Evolutionary conservation across 2,888 invertebrate species (phyloP), one percentile per base, ranked within the genome.

Genomic region (Leptothorax acervorum): DNA sequence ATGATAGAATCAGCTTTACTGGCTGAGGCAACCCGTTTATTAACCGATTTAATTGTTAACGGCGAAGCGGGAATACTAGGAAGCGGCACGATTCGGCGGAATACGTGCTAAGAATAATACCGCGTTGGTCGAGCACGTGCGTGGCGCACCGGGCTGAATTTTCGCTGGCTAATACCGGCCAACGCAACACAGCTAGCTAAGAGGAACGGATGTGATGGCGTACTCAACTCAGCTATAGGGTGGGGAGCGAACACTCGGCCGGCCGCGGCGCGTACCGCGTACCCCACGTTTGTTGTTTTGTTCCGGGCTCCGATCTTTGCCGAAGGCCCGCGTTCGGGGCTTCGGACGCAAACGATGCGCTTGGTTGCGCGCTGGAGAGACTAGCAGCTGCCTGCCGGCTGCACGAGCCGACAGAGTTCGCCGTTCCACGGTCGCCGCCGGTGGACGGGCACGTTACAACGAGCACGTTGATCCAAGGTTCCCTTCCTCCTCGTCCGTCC

Each of bases 371-470:
- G 85, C 87, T 90, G 79, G 89, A 84, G 91, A 87, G 90, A 92
- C 90, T 92, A 90, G 90, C 93, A 90, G 90, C 90, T 89, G 92
- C 91, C 91, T 90, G 90, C 90, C 92, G 88, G 88, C 90, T 91
- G 93, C 92, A 92, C 85, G 75, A 83, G 83, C 87, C 79, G 66
- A 66, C 93, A 93, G 93, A 93, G 93, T 93, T 93, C 91, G 93
- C 93, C 93, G 93, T 93, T 93, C 92, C 92, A 89, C 89, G 90
- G 90, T 92, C 93, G 93, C 91, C 90, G 93, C 91, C 91, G 93
- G 92, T 92, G 92, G 92, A 91, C 93, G 91, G 84, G 87, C 90
- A 85, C 83, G 87, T 85, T 87, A 85, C 74, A 85, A 85, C 82
- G 88, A 73, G 48, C 88, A 88, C 89, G 87, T 86, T 87, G 76